phyloP scores from a whole-genome alignment of 2,888 invertebrate species.

The Harpagoxenus sublaevis region DNA sequence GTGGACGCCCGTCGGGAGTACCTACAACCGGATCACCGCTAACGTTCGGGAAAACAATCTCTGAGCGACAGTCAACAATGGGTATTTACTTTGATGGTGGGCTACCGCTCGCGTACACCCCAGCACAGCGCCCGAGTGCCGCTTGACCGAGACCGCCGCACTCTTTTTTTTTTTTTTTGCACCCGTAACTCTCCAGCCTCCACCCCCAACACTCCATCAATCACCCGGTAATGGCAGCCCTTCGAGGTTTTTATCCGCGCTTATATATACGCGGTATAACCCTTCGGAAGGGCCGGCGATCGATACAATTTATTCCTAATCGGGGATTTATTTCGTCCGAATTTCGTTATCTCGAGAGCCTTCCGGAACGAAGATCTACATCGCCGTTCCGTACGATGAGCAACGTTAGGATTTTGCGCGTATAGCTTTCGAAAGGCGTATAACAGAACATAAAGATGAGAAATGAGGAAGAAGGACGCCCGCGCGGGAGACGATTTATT shows the following conservation, averaged over 20 bases:
- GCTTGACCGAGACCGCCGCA: constrained; percentile 45
- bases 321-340: constrained; percentile 26
- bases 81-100: constrained; percentile 74
- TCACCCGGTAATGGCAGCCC: constrained; percentile 74
- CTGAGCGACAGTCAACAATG: constrained; percentile 68
- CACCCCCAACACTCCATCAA: constrained; percentile 72
- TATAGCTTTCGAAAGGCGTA: neutral
- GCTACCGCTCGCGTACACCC: constrained; percentile 58
- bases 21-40: neutral
- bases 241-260: constrained; percentile 61
- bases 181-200: constrained; percentile 47
- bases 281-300: constrained; percentile 13
- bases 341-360: constrained; percentile 14
- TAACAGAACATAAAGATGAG: constrained; percentile 13
- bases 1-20: constrained; percentile 25
- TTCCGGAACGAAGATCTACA: neutral
- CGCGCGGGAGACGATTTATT: neutral
- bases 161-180: constrained; percentile 70
- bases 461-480: neutral
- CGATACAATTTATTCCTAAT: constrained; percentile 44
- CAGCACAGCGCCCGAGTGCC: constrained; percentile 17
- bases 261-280: constrained; percentile 27
- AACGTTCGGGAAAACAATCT: constrained; percentile 71
- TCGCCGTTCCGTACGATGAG: neutral
- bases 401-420: neutral